Base-by-base conservation (phyloP, 92 coral and sea anemone species). In the Palythoa caribaeorum region DNA sequence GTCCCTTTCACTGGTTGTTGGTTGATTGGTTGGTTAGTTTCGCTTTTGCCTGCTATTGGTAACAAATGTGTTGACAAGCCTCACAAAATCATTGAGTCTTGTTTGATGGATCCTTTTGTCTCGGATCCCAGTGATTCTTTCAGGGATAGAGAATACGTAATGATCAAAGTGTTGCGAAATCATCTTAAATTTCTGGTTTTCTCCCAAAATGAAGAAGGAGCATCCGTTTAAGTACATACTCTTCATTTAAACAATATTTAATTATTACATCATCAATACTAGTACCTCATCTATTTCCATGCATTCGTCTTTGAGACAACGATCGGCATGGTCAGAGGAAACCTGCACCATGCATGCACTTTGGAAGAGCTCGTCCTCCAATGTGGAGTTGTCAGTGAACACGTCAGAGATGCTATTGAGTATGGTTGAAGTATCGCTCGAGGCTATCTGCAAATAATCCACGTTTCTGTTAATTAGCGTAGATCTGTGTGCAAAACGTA, bases 331-430 rank as follows among this genome's bases (percentile, higher is more conserved):
- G 35, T 66, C 86, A 65, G 86, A 81, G 59, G 75, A 81, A 54
- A 81, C 86, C 7, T 65, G 28, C 3, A 81, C 75, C 9, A 81
- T 63, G 86, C 86, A 81, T 81, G 75, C 86, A 48, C 86, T 81
- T 71, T 81, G 86, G 40, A 81, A 81, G 86, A 81, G 86, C 21
- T 81, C 86, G 55, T 81, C 86, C 76, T 81, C 86, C 21, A 81
- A 60, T 28, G 86, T 81, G 2, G 86, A 81, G 76, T 81, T 81
- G 21, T 81, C 86, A 0, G 86, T 66, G 28, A 81, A 76, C 20
- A 69, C 86, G 62, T 81, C 86, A 15, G 73, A 81, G 76, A 81
- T 81, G 76, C 86, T 81, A 57, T 81, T 81, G 50, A 81, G 86
- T 51, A 65, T 81, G 20, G 66, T 76, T 0, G 75, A 39, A 15